Evolutionary conservation across 1,140 invertebrate species (phyloP).

Genomic region (roundworm (Caenorhabditis elegans)): WBcel235 BX284604.4:3132001-3132500

Average conservation of each 20-base stretch:
- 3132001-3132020: not conserved
- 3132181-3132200: too few relatives aligned
- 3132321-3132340: too few relatives aligned
- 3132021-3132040: not conserved
- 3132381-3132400: constrained; percentile 2
- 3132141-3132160: not conserved
- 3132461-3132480: too few relatives aligned
- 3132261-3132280: constrained; percentile 27
- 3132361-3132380: not conserved
- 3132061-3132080: constrained; percentile 30
- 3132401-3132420: not conserved
- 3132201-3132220: not conserved
- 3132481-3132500: too few relatives aligned
- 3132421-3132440: not conserved
- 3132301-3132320: too few relatives aligned
- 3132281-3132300: not conserved
- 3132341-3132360: not conserved
- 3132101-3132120: constrained; percentile 15
- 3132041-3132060: constrained; percentile 5
- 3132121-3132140: constrained; percentile 23
- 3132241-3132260: constrained; percentile 4
- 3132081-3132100: constrained; percentile 12
- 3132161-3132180: constrained; percentile 22
- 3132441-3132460: too few relatives aligned
- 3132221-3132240: not conserved